Evolutionary conservation across 1,140 invertebrate genomes (phyloP), one percentile per base, ranked within the genome.

Genomic region (Drosophila nigrodunni): DNA sequence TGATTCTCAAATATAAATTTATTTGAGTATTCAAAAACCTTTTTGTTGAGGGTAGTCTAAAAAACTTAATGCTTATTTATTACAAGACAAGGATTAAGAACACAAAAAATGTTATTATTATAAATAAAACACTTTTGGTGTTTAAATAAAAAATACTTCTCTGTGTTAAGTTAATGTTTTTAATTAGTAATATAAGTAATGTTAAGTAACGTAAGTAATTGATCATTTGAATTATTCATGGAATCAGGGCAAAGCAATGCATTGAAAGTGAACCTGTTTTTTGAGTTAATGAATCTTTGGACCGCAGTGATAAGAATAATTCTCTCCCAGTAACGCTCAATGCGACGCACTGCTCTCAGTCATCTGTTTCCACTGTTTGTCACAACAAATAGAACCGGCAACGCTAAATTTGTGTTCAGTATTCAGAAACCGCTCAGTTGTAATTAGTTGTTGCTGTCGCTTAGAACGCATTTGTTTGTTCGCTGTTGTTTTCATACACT

Each of bases 341-440:
- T 50, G 9, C 30, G 35, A 11, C 46, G 30, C 2, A 35, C 3
- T 47, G 10, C 44, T 57, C 69, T 35, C 44, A 9, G 37, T 34
- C 62, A 59, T 55, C 46, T 67, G 54, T 55, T 52, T 9, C 25
- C 37, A 54, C 15, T 49, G 49, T 37, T 35, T 49, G 58, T 37
- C 43, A 57, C 11, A 58, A 70, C 62, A 74, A 58, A 74, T 49
- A 74, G 66, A 74, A 43, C 58, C 72, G 72, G 49, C 66, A 54
- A 9, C 43, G 21, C 44, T 41, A 13, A 39, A 52, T 21, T 13
- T 7, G 13, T 43, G 43, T 34, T 34, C 7, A 21, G 13, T 43
- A 35, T 34, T 34, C 7, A 21, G 30, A 46, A 37, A 39, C 18
- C 43, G 50, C 58, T 74, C 72, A 74, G 72, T 74, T 70, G 58